These are phyloP conservation scores for Aplysina aerophoba DNA, from an alignment of 37 sponge, comb jelly and placozoan genomes.

Conservation along the genomic window DNA sequence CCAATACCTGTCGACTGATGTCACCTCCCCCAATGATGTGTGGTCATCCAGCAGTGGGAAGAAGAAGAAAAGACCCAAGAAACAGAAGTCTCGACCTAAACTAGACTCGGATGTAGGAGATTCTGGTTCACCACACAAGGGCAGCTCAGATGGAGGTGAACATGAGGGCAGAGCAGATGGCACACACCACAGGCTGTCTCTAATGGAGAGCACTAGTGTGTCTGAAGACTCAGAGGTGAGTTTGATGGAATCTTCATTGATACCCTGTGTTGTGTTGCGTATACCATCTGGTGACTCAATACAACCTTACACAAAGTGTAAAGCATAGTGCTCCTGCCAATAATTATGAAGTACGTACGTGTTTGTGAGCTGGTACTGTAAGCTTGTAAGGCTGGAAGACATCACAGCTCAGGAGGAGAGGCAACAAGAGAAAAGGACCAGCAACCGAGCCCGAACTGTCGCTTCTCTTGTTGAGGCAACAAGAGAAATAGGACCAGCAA, in stretches of 20 bases:
- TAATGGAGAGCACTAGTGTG: neutral
- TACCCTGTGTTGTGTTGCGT: no score
- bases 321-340: no score
- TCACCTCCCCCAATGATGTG: conserved; percentile 15
- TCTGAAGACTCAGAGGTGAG: conserved; percentile 32
- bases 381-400: no score
- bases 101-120: neutral
- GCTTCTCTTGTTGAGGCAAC: no score
- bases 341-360: no score
- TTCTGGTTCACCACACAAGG: neutral
- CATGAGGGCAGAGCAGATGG: conserved; percentile 1
- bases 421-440: no score
- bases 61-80: conserved; percentile 30
- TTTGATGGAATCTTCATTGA: neutral
- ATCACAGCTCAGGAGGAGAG: no score
- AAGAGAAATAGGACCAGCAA: no score
- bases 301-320: no score
- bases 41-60: conserved; percentile 32
- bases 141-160: conserved; percentile 12
- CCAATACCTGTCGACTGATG: conserved; percentile 1
- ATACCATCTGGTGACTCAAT: no score
- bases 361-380: no score
- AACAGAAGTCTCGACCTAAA: conserved; percentile 4
- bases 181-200: neutral
- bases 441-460: no score